These are phyloP conservation scores for Drosophila aldrichi DNA, from an alignment of 2,888 invertebrate genomes.

Conservation along the genomic window DNA sequence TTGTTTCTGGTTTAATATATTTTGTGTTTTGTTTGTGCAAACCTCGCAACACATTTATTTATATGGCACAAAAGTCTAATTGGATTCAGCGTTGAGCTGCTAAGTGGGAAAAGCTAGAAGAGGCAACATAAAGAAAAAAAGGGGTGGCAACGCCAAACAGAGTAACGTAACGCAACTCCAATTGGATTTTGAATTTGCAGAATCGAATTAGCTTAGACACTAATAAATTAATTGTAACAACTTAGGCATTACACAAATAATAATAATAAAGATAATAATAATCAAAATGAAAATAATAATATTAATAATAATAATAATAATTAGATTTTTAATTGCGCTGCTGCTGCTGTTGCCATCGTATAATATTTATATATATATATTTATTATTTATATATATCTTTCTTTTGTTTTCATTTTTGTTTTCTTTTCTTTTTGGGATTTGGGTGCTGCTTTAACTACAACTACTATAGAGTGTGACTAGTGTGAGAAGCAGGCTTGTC, in stretches of 20 bases:
- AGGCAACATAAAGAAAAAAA: not conserved
- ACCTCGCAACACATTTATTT: constrained; percentile 65
- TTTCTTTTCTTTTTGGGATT: constrained; percentile 28
- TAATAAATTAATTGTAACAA: constrained; percentile 74
- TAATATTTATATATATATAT: constrained; percentile 14
- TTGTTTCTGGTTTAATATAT: constrained; percentile 17
- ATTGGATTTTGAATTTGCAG: constrained; percentile 10
- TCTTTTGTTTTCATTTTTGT: constrained; percentile 4
- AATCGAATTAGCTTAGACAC: constrained; percentile 50
- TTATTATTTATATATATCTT: constrained; percentile 25
- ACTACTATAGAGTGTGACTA: constrained; percentile 77
- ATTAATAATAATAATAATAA: constrained; percentile 62
- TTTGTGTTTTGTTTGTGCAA: constrained; percentile 32
- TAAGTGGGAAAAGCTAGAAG: constrained; percentile 47
- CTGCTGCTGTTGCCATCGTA: constrained; percentile 28
- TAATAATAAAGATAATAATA: constrained; percentile 64
- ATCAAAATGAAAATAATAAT: constrained; percentile 55
- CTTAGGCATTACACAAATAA: constrained; percentile 74
- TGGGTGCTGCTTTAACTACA: constrained; percentile 70
- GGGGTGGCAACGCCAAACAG: constrained; percentile 36
- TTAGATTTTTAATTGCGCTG: constrained; percentile 60
- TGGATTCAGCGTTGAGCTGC: constrained; percentile 66
- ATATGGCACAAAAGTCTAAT: constrained; percentile 77
- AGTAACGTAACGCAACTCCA: constrained; percentile 42
- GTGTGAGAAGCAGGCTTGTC: constrained; percentile 65